Percentiles rank a stretch among this genome's conserved stretches.
phyloP scores from a whole-genome alignment of 2,797 vertebrate species.

The Molossus alvarezi region DNA sequence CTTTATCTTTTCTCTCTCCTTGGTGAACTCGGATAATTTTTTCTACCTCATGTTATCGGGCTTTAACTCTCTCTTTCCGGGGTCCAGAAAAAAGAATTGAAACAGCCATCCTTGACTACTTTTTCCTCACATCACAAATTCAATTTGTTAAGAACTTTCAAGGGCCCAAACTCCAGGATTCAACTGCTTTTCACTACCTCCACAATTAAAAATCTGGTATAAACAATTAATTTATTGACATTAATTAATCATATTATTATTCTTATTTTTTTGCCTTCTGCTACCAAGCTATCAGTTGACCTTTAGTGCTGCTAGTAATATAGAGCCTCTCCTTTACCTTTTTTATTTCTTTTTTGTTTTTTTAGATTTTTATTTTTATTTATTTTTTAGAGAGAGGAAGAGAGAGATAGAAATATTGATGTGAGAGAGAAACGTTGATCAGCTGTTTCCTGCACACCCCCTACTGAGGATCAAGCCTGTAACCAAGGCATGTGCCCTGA shows the following conservation, averaged over 20 bases:
- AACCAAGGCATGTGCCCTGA: no score
- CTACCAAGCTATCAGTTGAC: background rate
- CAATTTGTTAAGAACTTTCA: background rate
- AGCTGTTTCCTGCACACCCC: no score
- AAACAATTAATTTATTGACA: background rate
- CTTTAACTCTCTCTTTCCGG: background rate
- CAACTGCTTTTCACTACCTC: background rate
- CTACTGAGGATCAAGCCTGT: no score
- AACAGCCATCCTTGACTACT: background rate
- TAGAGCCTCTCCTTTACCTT: background rate
- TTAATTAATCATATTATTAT: background rate
- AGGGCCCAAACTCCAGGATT: background rate
- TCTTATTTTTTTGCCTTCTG: background rate
- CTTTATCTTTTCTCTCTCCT: background rate
- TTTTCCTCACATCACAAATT: background rate
- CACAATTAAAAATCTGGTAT: background rate
- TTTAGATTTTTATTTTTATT: no score
- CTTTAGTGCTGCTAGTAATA: background rate
- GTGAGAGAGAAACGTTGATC: no score
- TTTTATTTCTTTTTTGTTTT: background rate
- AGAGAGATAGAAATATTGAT: no score
- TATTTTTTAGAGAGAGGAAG: no score
- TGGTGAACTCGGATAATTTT: background rate
- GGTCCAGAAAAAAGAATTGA: background rate
- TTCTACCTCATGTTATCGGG: background rate